These are phyloP conservation scores for Vombatus ursinus DNA, from an alignment of 2,113 vertebrate species.

Conservation along the genomic window DNA sequence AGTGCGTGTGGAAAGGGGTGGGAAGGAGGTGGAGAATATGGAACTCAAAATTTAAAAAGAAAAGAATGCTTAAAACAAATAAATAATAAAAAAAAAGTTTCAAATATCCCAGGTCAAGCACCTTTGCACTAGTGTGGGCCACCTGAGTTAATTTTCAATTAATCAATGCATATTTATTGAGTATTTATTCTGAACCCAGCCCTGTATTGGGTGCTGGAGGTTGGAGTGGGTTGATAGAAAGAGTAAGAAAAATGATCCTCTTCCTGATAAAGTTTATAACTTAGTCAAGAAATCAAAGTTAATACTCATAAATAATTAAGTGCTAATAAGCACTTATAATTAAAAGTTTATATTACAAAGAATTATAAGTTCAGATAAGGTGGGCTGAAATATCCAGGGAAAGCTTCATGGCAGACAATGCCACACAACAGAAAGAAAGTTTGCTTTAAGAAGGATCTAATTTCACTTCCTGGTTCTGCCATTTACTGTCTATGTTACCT, in stretches of 20 bases:
- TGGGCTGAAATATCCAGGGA: neutral
- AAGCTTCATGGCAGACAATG: neutral
- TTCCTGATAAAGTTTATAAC: neutral
- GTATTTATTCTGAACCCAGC: neutral
- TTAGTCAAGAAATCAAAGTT: neutral
- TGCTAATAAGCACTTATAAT: neutral
- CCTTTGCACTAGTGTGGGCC: neutral
- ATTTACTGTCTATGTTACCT: neutral
- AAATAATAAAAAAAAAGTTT: neutral
- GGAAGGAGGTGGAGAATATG: neutral
- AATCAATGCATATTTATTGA: neutral
- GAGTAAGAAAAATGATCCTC: neutral
- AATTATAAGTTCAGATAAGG: neutral
- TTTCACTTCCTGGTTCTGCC: neutral
- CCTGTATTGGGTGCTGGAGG: neutral
- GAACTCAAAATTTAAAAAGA: neutral
- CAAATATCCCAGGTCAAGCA: neutral
- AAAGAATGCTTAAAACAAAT: neutral
- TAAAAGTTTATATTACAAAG: neutral
- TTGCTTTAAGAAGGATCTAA: neutral
- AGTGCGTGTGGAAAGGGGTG: neutral
- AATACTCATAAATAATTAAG: neutral
- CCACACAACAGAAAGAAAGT: neutral
- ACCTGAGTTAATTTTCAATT: neutral
- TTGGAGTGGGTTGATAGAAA: neutral